Conservation (phyloP, 2,888 invertebrate species). For the Nebria salina region DNA sequence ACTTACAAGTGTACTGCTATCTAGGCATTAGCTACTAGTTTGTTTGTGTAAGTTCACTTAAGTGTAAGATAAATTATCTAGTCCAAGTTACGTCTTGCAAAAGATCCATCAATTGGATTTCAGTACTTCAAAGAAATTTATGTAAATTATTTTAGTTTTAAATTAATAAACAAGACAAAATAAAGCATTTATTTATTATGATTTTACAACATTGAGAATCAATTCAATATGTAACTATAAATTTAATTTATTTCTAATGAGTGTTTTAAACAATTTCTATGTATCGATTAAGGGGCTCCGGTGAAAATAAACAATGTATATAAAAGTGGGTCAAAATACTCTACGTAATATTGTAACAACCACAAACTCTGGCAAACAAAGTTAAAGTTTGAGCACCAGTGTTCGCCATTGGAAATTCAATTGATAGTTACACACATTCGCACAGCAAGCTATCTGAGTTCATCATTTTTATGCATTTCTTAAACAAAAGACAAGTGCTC, state of each 20-base stretch:
- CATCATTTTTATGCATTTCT: conserved; percentile 47
- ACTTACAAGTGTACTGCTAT: background rate
- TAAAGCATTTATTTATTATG: too few species aligned
- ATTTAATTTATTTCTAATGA: too few species aligned
- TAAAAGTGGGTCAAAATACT: background rate
- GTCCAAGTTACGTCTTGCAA: background rate
- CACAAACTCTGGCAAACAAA: background rate
- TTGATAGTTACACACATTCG: conserved; percentile 38
- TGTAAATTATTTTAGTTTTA: too few species aligned
- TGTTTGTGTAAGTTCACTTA: background rate
- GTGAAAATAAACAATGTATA: background rate
- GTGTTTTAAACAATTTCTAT: background rate
- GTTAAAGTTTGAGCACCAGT: background rate
- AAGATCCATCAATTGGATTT: background rate
- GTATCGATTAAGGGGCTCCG: background rate
- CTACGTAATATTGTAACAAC: background rate
- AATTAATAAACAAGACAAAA: too few species aligned
- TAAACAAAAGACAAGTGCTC: conserved; percentile 42
- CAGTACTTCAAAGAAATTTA: background rate
- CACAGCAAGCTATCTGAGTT: conserved; percentile 32
- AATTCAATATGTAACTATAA: too few species aligned
- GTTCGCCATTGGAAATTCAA: conserved; percentile 25
- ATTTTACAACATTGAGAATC: too few species aligned
- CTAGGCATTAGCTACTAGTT: background rate
- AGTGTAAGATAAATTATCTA: conserved; percentile 12